Base-by-base conservation (phyloP, 2,797 vertebrate genomes). In the Gobionotothen gibberifrons region DNA sequence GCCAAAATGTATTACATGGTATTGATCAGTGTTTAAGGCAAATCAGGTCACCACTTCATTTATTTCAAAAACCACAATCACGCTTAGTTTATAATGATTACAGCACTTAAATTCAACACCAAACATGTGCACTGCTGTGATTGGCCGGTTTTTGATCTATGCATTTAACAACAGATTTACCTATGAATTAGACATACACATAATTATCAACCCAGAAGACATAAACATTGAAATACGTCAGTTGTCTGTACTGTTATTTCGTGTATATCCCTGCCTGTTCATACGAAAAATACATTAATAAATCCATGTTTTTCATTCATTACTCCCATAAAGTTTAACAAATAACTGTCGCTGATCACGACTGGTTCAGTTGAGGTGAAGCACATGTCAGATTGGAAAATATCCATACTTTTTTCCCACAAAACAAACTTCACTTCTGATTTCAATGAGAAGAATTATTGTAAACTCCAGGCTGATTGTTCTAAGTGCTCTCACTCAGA, bases 391-490 rank as follows among this genome's bases (percentile, higher is more conserved):
- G 17, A 47, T 55, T 1, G 4, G 4, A 26, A 67, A 54, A 55
- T 16, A 19, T 10, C 46, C 12, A 44, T 46, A 51, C 19, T 44
- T 4, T 49, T 2, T 4, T 44, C 17, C 13, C 10, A 32, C 51
- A 17, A 29, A 51, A 21, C 32, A 60, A 65, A 72, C 15, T 10
- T 64, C 6, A 21, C 51, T 48, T 69, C 32, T 48, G 57, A 19
- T 43, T 22, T 52, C 26, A 64, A 13, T 57, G 14, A 5, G 22
- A 43, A 1, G 15, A 46, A 26, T 51, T 19, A 48, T n/a, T 15
- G 9, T 11, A 55, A 74, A 51, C 22, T 47, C 19, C 22, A 69
- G 55, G 54, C 53, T 2, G 49, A 56, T 39, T 79, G 14, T 49
- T 66, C 9, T 36, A 11, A 56, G 19, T 44, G 65, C 58, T 62